Percentiles rank a stretch among this genome's conserved stretches.
Conservation (phyloP, 2,113 vertebrate species). For the Protobothrops mucrosquamatus region DNA sequence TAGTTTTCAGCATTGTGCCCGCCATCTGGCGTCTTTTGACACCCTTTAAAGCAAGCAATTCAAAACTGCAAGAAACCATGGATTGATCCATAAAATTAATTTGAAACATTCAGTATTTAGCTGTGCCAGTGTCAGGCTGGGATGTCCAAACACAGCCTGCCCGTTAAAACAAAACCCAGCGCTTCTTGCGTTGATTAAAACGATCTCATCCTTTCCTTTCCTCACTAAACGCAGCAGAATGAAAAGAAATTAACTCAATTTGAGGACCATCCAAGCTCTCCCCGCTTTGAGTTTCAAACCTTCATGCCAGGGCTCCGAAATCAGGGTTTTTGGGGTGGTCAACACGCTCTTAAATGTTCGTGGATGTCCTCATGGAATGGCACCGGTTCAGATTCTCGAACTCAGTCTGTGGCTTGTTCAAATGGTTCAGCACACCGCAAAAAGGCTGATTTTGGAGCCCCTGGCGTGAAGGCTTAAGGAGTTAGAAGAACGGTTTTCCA, state of each 20-base stretch:
- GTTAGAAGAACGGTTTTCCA: not conserved
- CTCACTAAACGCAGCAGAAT: not conserved
- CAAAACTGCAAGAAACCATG: not conserved
- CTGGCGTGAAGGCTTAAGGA: not conserved
- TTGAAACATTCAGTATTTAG: not conserved
- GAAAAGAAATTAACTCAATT: not conserved
- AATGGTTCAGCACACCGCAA: not conserved
- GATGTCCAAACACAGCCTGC: not conserved
- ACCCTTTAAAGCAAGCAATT: not conserved
- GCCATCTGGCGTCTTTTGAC: rapidly evolving
- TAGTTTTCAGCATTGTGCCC: not conserved
- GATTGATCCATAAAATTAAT: not conserved
- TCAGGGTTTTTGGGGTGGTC: not conserved
- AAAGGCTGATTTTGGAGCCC: not conserved
- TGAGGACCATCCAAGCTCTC: not conserved
- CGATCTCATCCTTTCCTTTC: not conserved
- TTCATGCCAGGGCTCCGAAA: not conserved
- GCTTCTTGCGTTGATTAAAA: not conserved
- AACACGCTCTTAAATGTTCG: not conserved
- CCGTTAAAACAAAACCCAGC: not conserved
- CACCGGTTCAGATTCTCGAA: not conserved
- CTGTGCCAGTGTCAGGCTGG: not conserved
- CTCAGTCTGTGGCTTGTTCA: not conserved
- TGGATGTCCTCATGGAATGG: not conserved
- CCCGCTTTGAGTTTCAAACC: too few species aligned